Percentiles rank a stretch among this genome's conserved stretches.
These are phyloP conservation scores for Heliconius nattereri DNA, from an alignment of 1,140 invertebrate genomes.

Conservation along the genomic window DNA sequence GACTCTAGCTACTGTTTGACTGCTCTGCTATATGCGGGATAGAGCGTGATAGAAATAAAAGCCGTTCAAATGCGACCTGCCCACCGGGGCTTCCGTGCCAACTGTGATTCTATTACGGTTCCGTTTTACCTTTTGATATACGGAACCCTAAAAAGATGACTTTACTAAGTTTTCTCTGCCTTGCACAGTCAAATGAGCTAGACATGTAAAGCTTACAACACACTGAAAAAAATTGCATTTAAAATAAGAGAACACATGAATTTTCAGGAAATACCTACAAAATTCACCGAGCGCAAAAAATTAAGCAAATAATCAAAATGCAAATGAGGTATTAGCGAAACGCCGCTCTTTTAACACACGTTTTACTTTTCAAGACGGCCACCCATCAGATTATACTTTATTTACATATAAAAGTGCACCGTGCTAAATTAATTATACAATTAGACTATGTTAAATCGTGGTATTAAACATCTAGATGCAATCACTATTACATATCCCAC, in stretches of 20 bases:
- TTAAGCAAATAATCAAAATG: conserved; percentile 14
- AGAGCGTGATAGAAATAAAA: too few relatives aligned
- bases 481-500: too few relatives aligned
- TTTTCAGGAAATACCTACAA: background rate
- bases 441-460: background rate
- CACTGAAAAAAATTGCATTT: background rate
- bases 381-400: background rate
- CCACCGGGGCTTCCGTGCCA: too few relatives aligned
- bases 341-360: conserved; percentile 3
- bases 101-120: too few relatives aligned
- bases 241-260: background rate
- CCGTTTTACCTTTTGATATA: background rate
- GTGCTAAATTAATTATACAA: background rate
- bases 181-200: background rate
- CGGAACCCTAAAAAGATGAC: background rate
- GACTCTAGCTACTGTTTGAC: too few relatives aligned
- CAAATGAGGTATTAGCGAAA: conserved; percentile 19
- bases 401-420: background rate
- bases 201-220: background rate
- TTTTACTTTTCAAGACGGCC: background rate
- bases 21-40: too few relatives aligned
- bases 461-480: background rate
- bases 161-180: background rate
- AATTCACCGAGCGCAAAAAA: conserved; percentile 9
- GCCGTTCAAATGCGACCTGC: too few relatives aligned